Evolutionary conservation across 53 echinoderm and acorn worm species (phyloP).

Genomic region (Crossaster papposus): DNA sequence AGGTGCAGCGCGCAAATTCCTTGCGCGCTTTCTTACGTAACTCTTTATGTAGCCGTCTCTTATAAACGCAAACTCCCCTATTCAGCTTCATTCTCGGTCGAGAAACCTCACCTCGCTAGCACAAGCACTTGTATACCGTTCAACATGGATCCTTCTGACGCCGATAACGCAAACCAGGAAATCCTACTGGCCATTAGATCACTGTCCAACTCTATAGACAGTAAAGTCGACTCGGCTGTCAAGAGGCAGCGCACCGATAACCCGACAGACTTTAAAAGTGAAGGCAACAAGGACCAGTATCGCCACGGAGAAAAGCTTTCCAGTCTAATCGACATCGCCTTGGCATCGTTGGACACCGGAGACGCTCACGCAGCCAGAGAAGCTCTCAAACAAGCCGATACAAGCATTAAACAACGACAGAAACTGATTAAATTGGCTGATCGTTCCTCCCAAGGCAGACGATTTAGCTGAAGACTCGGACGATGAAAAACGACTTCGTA

Average conservation of each 20-base stretch:
- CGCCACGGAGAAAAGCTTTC: not conserved
- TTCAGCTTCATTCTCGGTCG: too few species aligned
- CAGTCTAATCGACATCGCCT: not conserved
- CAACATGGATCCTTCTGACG: too few species aligned
- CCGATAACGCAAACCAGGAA: not conserved
- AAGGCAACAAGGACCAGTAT: constrained; percentile 9
- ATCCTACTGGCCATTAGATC: not conserved
- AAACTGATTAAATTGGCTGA: constrained; percentile 7
- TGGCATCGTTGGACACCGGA: not conserved
- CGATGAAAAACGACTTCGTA: not conserved
- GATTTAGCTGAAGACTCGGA: constrained; percentile 5
- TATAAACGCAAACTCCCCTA: too few species aligned
- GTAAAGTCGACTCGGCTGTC: too few species aligned
- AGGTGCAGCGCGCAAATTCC: too few species aligned
- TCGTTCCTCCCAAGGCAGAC: not conserved
- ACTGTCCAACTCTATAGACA: not conserved
- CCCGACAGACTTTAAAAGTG: not conserved
- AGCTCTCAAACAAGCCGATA: too few species aligned
- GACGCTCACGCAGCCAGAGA: too few species aligned
- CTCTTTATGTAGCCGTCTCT: too few species aligned
- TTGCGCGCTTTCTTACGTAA: too few species aligned
- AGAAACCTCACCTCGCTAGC: too few species aligned
- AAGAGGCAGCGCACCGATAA: not conserved
- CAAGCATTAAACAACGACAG: too few species aligned
- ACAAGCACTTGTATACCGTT: too few species aligned